Conservation (phyloP, 2,888 invertebrate genomes). For the Stenolophus ochropezus region DNA sequence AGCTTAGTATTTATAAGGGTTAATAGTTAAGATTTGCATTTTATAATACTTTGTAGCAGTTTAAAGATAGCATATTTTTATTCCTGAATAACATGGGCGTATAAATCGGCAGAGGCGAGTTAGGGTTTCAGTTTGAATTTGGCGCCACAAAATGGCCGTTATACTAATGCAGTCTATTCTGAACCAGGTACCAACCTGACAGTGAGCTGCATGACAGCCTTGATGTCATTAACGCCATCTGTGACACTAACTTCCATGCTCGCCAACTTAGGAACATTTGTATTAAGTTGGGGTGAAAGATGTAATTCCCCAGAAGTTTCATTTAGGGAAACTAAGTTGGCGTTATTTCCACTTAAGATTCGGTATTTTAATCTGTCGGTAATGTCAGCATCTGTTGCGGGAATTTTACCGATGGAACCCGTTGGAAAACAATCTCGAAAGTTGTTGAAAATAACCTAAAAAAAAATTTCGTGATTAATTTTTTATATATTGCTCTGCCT, state of each 20-base stretch:
- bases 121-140: no score
- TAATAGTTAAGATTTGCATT: no score
- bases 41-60: no score
- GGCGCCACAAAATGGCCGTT: no score
- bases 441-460: constrained; percentile 94
- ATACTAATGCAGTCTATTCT: no score
- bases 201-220: constrained; percentile 92
- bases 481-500: background rate
- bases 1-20: no score
- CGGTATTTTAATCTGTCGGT: constrained; percentile 89
- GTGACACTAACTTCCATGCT: constrained; percentile 94
- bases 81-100: no score
- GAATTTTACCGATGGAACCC: constrained; percentile 92
- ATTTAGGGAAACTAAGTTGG: constrained; percentile 89
- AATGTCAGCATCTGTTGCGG: constrained; percentile 96
- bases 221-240: constrained; percentile 96
- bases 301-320: constrained; percentile 88
- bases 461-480: no score
- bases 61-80: no score
- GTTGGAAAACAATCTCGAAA: constrained; percentile 95
- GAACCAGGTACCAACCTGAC: constrained; percentile 75
- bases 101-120: no score
- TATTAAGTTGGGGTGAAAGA: constrained; percentile 93
- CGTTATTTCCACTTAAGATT: constrained; percentile 94
- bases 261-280: constrained; percentile 94